These are phyloP conservation scores for Anolis carolinensis DNA, from an alignment of 2,113 vertebrate species.

Conservation along the genomic window DNA sequence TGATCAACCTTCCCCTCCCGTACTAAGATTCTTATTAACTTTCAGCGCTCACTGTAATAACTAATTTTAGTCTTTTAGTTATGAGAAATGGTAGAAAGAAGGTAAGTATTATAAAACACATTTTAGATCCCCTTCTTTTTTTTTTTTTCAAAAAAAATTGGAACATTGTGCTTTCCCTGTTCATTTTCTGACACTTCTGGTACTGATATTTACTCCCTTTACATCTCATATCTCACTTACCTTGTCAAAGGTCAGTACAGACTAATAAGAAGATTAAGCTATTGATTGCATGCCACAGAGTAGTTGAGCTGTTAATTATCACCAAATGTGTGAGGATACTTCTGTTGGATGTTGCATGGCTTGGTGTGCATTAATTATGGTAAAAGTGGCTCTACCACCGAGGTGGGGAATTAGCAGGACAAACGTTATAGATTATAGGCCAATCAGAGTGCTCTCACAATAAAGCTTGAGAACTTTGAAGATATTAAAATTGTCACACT, in stretches of 20 bases:
- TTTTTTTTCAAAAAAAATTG: not conserved
- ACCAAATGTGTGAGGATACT: constrained; percentile 65
- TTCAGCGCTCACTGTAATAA: not conserved
- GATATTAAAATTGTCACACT: constrained; percentile 52
- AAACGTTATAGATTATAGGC: constrained; percentile 65
- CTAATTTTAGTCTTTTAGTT: not conserved
- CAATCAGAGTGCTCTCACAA: constrained; percentile 48
- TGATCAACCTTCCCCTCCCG: no score
- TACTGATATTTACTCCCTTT: constrained; percentile 21
- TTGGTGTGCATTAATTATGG: constrained; percentile 66
- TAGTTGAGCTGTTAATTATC: constrained; percentile 71
- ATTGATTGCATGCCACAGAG: constrained; percentile 59
- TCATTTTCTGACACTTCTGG: not conserved
- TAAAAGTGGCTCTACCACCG: constrained; percentile 64
- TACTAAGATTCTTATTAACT: not conserved
- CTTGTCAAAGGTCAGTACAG: constrained; percentile 61
- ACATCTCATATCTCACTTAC: not conserved
- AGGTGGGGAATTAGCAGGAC: constrained; percentile 62
- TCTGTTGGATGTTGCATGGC: constrained; percentile 66
- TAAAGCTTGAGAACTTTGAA: constrained; percentile 41
- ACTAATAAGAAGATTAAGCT: constrained; percentile 66
- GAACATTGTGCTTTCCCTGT: not conserved
- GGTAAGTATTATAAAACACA: not conserved
- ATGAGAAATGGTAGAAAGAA: not conserved
- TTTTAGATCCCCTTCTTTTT: not conserved